Conservation (phyloP, 2,888 invertebrate species). For the Barypeithes pellucidus region DNA sequence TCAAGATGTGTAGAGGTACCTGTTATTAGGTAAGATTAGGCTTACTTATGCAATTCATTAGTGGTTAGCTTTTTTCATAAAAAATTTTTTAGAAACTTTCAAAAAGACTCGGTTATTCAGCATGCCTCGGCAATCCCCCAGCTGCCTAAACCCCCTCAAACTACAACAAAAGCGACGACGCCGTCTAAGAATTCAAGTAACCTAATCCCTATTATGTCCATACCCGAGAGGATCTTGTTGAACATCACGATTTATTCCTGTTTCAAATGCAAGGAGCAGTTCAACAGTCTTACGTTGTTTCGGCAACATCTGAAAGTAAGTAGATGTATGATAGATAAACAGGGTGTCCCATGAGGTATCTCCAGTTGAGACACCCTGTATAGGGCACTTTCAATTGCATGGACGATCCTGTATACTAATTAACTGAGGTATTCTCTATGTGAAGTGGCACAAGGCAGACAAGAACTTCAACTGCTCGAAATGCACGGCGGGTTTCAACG, state of each 20-base stretch:
- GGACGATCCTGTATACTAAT: no score
- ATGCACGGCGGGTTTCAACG: constrained; percentile 65
- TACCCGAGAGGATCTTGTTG: constrained; percentile 45
- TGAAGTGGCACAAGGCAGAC: constrained; percentile 61
- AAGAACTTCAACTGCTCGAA: constrained; percentile 67
- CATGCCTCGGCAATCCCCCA: constrained; percentile 4
- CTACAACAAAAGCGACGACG: not conserved
- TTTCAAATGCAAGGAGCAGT: constrained; percentile 62
- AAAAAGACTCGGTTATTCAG: constrained; percentile 35
- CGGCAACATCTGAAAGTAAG: constrained; percentile 62
- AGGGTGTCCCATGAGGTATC: no score
- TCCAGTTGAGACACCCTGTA: no score
- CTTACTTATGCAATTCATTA: no score
- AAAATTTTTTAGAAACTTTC: constrained; percentile 22
- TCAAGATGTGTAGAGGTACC: constrained; percentile 4
- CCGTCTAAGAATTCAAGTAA: not conserved
- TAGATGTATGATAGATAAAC: no score
- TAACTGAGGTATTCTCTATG: no score
- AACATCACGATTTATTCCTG: constrained; percentile 55
- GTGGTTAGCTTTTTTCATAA: no score
- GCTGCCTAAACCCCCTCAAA: not conserved
- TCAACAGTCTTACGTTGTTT: constrained; percentile 61
- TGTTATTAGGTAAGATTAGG: constrained; percentile 7
- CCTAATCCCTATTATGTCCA: constrained; percentile 4
- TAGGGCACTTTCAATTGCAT: no score